A percentile compares a stretch with the other conserved stretches of the same genome.
These are phyloP conservation scores for Dryococelus australis DNA, from an alignment of 2,888 invertebrate species.

Conservation along the genomic window DNA sequence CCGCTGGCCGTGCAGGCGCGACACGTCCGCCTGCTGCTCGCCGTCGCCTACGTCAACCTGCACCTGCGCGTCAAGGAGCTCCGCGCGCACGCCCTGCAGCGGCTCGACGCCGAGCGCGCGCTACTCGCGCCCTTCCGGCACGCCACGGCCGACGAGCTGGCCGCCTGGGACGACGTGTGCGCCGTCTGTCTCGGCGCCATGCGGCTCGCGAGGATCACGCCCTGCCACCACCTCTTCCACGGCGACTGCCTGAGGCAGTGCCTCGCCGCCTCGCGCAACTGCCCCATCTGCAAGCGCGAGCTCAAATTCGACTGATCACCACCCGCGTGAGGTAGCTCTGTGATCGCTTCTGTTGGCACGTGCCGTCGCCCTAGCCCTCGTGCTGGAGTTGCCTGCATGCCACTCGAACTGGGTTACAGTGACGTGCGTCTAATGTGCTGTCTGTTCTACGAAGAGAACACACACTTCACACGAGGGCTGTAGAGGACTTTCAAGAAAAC, in stretches of 20 bases:
- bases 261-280: constrained; percentile 72
- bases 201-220: constrained; percentile 76
- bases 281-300: constrained; percentile 78
- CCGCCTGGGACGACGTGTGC: constrained; percentile 77
- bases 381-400: too few relatives aligned
- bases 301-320: constrained; percentile 63
- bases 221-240: constrained; percentile 82
- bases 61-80: constrained; percentile 72
- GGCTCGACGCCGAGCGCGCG: constrained; percentile 67
- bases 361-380: too few relatives aligned
- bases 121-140: constrained; percentile 62
- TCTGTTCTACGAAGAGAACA: too few relatives aligned
- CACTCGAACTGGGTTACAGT: too few relatives aligned
- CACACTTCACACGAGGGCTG: too few relatives aligned
- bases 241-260: constrained; percentile 78
- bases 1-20: constrained; percentile 62
- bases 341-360: too few relatives aligned
- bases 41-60: constrained; percentile 71
- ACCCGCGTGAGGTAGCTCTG: too few relatives aligned
- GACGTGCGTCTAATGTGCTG: too few relatives aligned
- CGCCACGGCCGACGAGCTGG: constrained; percentile 72
- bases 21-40: constrained; percentile 65
- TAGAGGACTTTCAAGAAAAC: too few relatives aligned
- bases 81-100: constrained; percentile 63
- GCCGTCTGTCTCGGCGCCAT: constrained; percentile 77